Evolutionary conservation across 2,113 vertebrate genomes (phyloP).

Genomic region (Silurus asotus): DNA sequence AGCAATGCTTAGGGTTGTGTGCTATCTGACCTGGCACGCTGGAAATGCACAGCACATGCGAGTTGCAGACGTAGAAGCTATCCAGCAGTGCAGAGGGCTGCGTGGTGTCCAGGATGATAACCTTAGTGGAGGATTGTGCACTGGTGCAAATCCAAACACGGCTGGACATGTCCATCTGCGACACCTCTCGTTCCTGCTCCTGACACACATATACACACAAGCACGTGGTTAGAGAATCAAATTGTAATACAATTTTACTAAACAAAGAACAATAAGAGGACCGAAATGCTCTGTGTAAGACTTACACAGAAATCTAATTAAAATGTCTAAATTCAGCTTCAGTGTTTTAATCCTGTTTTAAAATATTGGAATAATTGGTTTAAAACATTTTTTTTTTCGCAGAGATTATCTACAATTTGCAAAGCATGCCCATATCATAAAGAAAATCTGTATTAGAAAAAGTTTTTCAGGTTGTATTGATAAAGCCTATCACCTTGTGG

Average conservation of each 20-base stretch:
- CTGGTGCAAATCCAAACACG: slow-evolving; percentile 96
- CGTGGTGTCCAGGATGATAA: slow-evolving; percentile 91
- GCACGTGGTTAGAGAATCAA: not conserved
- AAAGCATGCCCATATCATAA: not conserved
- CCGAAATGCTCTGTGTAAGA: not conserved
- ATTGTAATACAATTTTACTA: too few species aligned
- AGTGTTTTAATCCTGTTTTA: not conserved
- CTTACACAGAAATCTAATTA: not conserved
- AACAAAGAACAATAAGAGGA: too few species aligned
- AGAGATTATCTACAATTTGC: not conserved
- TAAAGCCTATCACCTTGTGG: slow-evolving; percentile 51
- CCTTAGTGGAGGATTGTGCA: slow-evolving; percentile 92
- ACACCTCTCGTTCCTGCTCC: slow-evolving; percentile 75
- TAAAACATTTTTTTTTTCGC: not conserved
- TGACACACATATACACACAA: slow-evolving; percentile 51
- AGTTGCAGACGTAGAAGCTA: slow-evolving; percentile 96
- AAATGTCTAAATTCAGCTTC: too few species aligned
- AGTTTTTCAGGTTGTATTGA: not conserved
- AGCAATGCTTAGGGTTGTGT: not conserved
- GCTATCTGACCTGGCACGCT: slow-evolving; percentile 86
- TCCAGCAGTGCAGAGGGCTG: slow-evolving; percentile 91
- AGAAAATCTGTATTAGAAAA: not conserved
- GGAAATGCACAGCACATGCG: slow-evolving; percentile 91
- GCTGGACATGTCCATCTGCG: slow-evolving; percentile 81
- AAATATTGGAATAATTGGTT: not conserved